Conservation (phyloP, 2,888 invertebrate genomes). For the Toxonevra muliebris region DNA sequence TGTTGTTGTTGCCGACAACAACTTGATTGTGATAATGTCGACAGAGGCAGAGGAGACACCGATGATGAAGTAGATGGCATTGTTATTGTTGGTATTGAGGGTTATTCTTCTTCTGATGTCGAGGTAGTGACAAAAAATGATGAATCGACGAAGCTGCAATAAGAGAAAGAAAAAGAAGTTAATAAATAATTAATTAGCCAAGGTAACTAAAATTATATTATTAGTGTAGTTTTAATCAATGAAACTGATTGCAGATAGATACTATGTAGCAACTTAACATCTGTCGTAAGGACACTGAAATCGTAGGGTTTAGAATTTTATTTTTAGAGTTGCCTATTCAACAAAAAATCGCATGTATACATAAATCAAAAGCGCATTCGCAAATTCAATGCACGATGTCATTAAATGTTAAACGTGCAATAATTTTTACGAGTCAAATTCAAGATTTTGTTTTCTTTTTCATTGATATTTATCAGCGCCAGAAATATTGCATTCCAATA, state of each 20-base stretch:
- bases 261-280: too few relatives aligned
- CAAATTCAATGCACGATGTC: conserved; percentile 23
- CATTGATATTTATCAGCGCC: too few relatives aligned
- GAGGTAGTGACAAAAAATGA: not conserved
- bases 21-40: conserved; percentile 12
- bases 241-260: too few relatives aligned
- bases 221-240: too few relatives aligned
- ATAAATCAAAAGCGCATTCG: conserved; percentile 30
- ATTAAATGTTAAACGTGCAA: conserved; percentile 35
- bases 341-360: not conserved
- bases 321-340: too few relatives aligned
- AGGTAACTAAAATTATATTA: too few relatives aligned
- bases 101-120: not conserved
- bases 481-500: too few relatives aligned
- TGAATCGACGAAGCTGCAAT: conserved; percentile 24
- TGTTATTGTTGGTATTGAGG: not conserved
- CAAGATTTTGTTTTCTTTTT: too few relatives aligned
- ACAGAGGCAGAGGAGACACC: not conserved
- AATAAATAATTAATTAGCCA: conserved; percentile 2
- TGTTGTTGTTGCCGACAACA: conserved; percentile 6
- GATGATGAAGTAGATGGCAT: conserved; percentile 8
- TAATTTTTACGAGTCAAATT: conserved; percentile 19
- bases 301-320: too few relatives aligned
- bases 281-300: too few relatives aligned
- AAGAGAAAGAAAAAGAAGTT: conserved; percentile 11